Evolutionary conservation across 2,888 invertebrate genomes (phyloP), one percentile per base, ranked within the genome.

Genomic region (Pegoplata infirma): DNA sequence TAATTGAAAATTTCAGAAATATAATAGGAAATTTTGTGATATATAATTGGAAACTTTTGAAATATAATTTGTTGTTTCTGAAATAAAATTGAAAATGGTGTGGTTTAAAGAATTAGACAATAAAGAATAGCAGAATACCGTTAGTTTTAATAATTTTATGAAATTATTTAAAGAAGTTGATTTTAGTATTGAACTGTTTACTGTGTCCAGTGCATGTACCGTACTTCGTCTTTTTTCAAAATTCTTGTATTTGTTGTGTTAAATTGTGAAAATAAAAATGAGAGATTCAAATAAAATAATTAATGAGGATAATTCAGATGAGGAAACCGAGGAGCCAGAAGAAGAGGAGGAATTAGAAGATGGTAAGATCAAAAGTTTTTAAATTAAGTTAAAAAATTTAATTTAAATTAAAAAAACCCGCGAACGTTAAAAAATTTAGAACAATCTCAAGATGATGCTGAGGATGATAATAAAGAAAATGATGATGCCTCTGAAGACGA

Each of bases 361-460:
- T 36, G 78, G 73, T 74, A 25, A 28, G 32, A 28, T 21, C n/a
- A 19, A n/a, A 61, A 28, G 1, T 25, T 19, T 21, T 19, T 14
- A 46, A 47, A 12, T 2, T 40, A 44, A 40, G 2, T 36, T 5
- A 53, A 53, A 16, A 53, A 49, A 19, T 36, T 10, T 44, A 17
- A 7, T 8, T 36, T 44, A 23, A 23, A 23, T 3, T 56, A 16
- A 14, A n/a, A n/a, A n/a, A 47, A 5, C 23, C 6, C 6, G 23
- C 2, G 32, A 7, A 32, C 2, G 10, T 32, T 32, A 5, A 32
- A n/a, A n/a, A 25, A 40, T 12, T 10, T 44, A 51, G 51, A 68
- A 58, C 12, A 44, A n/a, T 59, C 49, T n/a, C 23, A 74, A 44
- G 69, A 69, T 3, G 55, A 64, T 10, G 36, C n/a, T 0, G 64